Evolutionary conservation across 2,113 vertebrate genomes (phyloP), one percentile per base, ranked within the genome.

Genomic region (Sisor rabdophorus): DNA sequence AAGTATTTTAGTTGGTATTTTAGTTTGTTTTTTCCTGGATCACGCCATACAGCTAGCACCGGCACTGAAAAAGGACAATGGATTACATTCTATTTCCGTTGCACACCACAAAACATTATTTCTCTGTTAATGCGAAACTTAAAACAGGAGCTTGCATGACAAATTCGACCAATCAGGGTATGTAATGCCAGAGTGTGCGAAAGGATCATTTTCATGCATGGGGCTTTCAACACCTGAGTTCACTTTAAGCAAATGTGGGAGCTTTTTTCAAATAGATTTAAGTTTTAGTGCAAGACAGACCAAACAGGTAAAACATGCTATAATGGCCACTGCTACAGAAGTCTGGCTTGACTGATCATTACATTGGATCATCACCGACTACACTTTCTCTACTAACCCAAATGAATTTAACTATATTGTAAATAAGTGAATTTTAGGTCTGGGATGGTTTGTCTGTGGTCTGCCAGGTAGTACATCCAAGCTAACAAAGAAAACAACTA

Each of bases 401-500:
- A 76, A 82, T 67, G 69, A 79, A 76, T 79, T 74, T 59, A 71
- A 78, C 75, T 71, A 71, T 58, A 70, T 47, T 72, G 50, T 30
- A 79, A 82, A 79, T 75, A 54, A 74, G 48, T 81, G 73, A 77
- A 77, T 80, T 80, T 75, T 73, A 52, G 11, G 54, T 69, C 61
- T 69, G 63, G 20, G 20, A 58, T 44, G 6, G 52, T 76, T 52
- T 59, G 58, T 72, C 60, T 67, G 53, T 68, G 73, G 77, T 79
- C 61, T 72, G 56, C 74, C 69, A 63, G 73, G 75, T 76, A 69
- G 72, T 78, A 75, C 80, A 83, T 82, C 80, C 82, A 65, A 56
- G 63, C 74, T 68, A 81, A 79, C 16, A 76, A 80, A 78, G 81
- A 83, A 80, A 73, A 75, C 71, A 75, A 69, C 71, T 69, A 69